A percentile compares a stretch with the other conserved stretches of the same genome.
Conservation (phyloP, 2,888 invertebrate genomes). For the Caenorhabditis sp. region DNA sequence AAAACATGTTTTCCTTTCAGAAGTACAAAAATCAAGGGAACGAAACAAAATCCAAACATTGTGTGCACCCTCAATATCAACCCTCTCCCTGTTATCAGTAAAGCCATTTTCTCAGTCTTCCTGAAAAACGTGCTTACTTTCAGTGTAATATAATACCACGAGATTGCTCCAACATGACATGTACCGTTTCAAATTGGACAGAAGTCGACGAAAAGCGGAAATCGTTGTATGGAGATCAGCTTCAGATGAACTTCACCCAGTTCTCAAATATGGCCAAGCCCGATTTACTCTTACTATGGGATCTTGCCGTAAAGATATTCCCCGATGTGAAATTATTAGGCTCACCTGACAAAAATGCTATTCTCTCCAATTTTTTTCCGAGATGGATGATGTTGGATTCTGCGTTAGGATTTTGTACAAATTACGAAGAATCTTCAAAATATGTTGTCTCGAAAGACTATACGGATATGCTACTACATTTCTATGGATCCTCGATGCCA, state of each 20-base stretch:
- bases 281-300: slow-evolving; percentile 28
- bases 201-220: slow-evolving; percentile 35
- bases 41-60: slow-evolving; percentile 13
- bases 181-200: slow-evolving; percentile 23
- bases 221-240: slow-evolving; percentile 15
- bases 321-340: slow-evolving; percentile 29
- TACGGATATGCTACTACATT: slow-evolving; percentile 24
- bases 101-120: background rate
- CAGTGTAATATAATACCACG: slow-evolving; percentile 43
- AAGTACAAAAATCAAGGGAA: slow-evolving; percentile 49
- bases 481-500: slow-evolving; percentile 21
- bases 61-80: slow-evolving; percentile 4
- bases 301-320: slow-evolving; percentile 30
- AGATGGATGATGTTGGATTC: slow-evolving; percentile 53
- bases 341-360: slow-evolving; percentile 28
- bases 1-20: slow-evolving; percentile 11
- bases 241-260: slow-evolving; percentile 39
- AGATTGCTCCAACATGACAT: slow-evolving; percentile 35
- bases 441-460: slow-evolving; percentile 30
- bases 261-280: slow-evolving; percentile 9
- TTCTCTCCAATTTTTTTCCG: slow-evolving; percentile 40
- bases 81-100: slow-evolving; percentile 32
- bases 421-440: slow-evolving; percentile 34
- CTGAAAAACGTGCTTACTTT: background rate
- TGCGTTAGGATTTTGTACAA: slow-evolving; percentile 34